Evolutionary conservation across 92 coral and sea anemone genomes (phyloP), one percentile per base, ranked within the genome.

Genomic region (Phenganax marumi): DNA sequence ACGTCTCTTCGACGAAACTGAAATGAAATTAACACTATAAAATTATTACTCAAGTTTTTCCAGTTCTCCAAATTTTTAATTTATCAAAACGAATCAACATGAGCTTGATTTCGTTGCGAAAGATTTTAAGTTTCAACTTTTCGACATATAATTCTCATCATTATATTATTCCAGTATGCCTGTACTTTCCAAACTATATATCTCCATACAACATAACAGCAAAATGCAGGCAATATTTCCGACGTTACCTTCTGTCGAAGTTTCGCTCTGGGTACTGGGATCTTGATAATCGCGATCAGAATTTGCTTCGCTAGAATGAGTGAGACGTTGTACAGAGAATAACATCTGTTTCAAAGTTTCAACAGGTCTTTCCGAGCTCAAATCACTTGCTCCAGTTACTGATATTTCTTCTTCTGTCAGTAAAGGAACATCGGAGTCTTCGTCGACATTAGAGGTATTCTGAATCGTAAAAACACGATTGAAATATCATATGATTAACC

Each of bases 341-440:
- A 95, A 82, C 97, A 95, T 95, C 74, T 95, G 91, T 75, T 95
- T 95, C 4, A 95, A 85, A 8, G 98, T 97, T 64, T 95, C 98
- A 21, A 92, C 97, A 8, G 98, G 98, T 46, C 98, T 78, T 22
- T 78, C 83, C 7, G 83, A 78, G 14, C 26, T 68, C 22, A 60
- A 48, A 8, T 43, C 58, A 48, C 19, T 78, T 14, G 63, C 22
- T 19, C 3, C 63, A 18, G 26, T 14, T 23, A 26, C 13, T 0
- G 58, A 48, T 25, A n/a, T 26, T n/a, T 12, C 72, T 62, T 61
- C 83, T 3, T 48, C 73, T n/a, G 43, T 49, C 17, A 70, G 6
- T 8, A 56, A 22, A 48, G 3, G 58, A n/a, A 17, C 6, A 17
- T 25, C 39, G 10, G 22, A 16, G 55, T 49, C 18, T 26, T 55